Percentiles rank a stretch among this genome's conserved stretches.
These are phyloP conservation scores for Sebastes cheni DNA, from an alignment of 2,797 vertebrate species.

Conservation along the genomic window DNA sequence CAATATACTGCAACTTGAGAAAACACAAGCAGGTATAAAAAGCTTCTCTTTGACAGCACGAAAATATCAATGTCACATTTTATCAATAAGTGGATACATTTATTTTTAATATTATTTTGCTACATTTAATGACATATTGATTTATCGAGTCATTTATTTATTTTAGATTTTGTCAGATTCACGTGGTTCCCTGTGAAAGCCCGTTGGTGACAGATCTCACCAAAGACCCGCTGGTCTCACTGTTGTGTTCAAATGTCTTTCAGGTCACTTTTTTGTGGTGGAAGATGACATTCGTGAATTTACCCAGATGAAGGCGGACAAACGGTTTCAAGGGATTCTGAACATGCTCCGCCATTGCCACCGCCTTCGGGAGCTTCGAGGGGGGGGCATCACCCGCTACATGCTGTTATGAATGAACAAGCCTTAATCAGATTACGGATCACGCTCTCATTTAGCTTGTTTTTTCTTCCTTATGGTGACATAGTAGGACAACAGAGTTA, in stretches of 20 bases:
- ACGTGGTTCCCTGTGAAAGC: no score
- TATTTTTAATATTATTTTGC: no score
- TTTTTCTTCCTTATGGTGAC: background rate
- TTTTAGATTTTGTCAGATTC: no score
- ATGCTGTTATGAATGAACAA: constrained; percentile 71
- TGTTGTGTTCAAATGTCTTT: constrained; percentile 15
- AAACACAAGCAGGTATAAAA: background rate
- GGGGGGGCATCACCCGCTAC: constrained; percentile 83
- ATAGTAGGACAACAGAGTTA: background rate
- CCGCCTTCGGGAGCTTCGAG: constrained; percentile 84
- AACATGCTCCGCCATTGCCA: constrained; percentile 92
- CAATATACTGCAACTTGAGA: background rate
- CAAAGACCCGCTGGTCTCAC: background rate
- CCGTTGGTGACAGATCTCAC: background rate
- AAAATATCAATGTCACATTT: no score
- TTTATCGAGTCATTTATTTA: no score
- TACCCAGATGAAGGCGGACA: constrained; percentile 86
- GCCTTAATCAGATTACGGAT: background rate
- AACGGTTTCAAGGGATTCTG: constrained; percentile 87
- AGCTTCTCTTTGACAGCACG: no score
- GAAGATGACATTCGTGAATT: constrained; percentile 91
- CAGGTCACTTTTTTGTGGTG: constrained; percentile 92
- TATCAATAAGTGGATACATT: no score
- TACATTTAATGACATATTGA: no score
- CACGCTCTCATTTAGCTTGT: background rate